Percentiles rank a stretch among this genome's conserved stretches.
phyloP scores from a whole-genome alignment of 2,797 vertebrate species.

The Pristis pectinata region DNA sequence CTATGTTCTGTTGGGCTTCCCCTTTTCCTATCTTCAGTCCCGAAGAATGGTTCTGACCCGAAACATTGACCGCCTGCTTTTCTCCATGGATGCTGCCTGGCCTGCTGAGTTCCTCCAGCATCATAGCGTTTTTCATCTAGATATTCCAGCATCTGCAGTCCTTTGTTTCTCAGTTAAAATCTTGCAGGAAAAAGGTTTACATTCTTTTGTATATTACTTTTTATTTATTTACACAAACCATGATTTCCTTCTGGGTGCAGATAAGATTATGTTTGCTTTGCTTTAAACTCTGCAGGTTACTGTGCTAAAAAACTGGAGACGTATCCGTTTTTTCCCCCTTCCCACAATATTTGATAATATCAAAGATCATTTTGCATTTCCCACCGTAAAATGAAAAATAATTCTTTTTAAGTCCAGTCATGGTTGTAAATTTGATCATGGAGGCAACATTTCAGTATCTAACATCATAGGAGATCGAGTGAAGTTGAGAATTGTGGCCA shows the following conservation, averaged over 20 bases:
- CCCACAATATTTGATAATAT: slow-evolving; percentile 16
- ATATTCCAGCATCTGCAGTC: no score
- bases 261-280: slow-evolving; percentile 13
- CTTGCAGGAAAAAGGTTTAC: not conserved
- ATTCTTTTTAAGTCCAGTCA: not conserved
- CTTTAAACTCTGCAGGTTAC: not conserved
- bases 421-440: not conserved
- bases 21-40: no score
- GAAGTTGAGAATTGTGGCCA: not conserved
- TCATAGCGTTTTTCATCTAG: no score
- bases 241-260: not conserved
- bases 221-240: slow-evolving; percentile 5
- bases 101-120: no score
- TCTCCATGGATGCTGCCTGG: no score
- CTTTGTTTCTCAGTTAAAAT: no score
- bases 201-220: not conserved
- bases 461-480: not conserved
- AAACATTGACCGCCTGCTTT: no score
- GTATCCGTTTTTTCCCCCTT: not conserved
- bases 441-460: not conserved
- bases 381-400: not conserved
- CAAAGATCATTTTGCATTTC: not conserved
- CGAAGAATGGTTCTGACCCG: no score
- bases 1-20: no score
- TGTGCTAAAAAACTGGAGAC: not conserved